Base-by-base conservation (phyloP, 37 sponge, comb jelly and placozoan species). In the Ianthella basta region DNA sequence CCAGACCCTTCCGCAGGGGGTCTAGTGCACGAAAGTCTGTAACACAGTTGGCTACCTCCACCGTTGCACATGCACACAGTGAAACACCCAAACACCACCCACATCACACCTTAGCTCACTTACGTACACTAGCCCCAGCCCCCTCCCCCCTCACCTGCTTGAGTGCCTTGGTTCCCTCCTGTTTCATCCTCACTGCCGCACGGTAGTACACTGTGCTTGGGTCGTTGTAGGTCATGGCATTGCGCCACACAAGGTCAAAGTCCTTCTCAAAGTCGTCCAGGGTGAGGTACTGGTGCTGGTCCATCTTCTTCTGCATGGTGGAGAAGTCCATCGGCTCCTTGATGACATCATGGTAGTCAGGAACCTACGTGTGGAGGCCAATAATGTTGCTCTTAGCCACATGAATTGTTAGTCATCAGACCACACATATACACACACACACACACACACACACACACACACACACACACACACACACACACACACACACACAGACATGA, bases 241-340 rank as follows among this genome's bases (percentile, higher is more conserved):
- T 99, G 55, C 69, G 78, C 89, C 96, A 89, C 41, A 99, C 94
- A 50, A 84, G 79, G 74, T 88, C 63, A 85, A 99, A 95, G 70
- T 99, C 99, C 38, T 66, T 53, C 82, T 94, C 90, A 87, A 99
- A 99, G 44, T 93, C 88, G n/a, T 91, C 91, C 44, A 99, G 50
- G 27, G 74, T 85, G 24, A 39, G 39, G 85, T 99, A 99, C 32
- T 83, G 64, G 65, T 88, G 86, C 35, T 63, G 53, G 24, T 95
- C 94, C 15, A 96, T 70, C 83, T 95, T 96, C 59, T 73, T 66
- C 36, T 80, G 35, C 92, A 99, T 97, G 20, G 97, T 97, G 53
- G 84, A 60, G 38, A 99, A 86, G 79, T 99, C 99, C 95, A 99
- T 99, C 16, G 99, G 99, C 12, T 90, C 61, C 54, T 89, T 88